phyloP scores from a whole-genome alignment of 2,797 vertebrate genomes.

The Cossypha polioptera region DNA sequence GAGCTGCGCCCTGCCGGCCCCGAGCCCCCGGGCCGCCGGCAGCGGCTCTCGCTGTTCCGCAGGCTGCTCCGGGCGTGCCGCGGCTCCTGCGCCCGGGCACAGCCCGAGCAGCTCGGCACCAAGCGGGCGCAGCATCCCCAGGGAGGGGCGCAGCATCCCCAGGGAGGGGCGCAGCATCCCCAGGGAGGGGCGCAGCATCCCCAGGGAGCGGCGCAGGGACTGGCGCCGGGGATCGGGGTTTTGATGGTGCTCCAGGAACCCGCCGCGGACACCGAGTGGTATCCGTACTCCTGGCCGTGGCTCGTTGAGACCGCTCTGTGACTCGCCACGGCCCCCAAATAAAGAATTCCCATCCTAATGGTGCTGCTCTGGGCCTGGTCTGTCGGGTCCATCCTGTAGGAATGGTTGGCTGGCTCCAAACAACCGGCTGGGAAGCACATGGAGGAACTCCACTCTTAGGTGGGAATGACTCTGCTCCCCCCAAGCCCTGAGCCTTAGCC shows the following conservation, averaged over 20 bases:
- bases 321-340: not conserved
- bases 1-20: not conserved
- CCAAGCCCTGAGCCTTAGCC: not conserved
- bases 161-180: not conserved
- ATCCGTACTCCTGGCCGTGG: not conserved
- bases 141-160: not conserved
- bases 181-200: not conserved
- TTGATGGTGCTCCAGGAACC: not conserved
- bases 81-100: fast-evolving
- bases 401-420: not conserved
- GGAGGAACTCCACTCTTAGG: not conserved
- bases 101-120: not conserved
- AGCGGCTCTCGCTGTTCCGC: not conserved
- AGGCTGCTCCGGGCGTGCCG: not conserved
- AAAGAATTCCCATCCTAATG: not conserved
- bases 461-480: not conserved
- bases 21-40: not conserved
- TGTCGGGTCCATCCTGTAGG: not conserved
- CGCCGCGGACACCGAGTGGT: not conserved
- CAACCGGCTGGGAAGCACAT: not conserved
- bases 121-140: no score
- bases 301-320: not conserved
- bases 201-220: not conserved
- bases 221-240: fast-evolving
- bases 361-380: not conserved